These are phyloP conservation scores for Epinephelus malabaricus DNA, from an alignment of 2,797 vertebrate genomes.

Conservation along the genomic window DNA sequence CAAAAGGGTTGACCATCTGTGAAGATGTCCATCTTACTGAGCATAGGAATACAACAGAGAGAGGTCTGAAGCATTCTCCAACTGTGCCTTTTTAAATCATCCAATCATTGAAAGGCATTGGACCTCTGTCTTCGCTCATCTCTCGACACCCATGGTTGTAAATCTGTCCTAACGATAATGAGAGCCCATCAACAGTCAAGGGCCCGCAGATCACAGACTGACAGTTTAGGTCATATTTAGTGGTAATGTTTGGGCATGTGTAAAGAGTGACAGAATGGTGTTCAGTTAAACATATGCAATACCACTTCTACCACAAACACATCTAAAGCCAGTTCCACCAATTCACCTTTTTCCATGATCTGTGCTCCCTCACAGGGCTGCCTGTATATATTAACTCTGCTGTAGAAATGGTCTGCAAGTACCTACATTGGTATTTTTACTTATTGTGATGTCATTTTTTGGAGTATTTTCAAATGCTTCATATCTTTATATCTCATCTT, in stretches of 20 bases:
- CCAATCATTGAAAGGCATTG: slow-evolving; percentile 32
- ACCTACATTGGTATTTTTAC: too few relatives aligned
- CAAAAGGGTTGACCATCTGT: neutral
- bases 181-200: slow-evolving; percentile 50
- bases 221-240: slow-evolving; percentile 37
- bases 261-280: neutral
- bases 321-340: neutral
- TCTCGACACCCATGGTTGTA: slow-evolving; percentile 32
- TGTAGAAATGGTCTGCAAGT: too few relatives aligned
- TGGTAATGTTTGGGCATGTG: neutral
- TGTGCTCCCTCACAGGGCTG: neutral
- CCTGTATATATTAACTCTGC: too few relatives aligned
- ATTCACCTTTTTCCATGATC: neutral
- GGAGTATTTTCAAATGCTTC: too few relatives aligned
- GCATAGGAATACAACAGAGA: neutral
- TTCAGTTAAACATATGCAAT: neutral
- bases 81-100: slow-evolving; percentile 31
- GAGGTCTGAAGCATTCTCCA: neutral
- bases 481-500: too few relatives aligned
- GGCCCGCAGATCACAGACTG: slow-evolving; percentile 40
- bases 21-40: neutral
- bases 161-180: slow-evolving; percentile 58
- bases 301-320: neutral
- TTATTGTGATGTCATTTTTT: too few relatives aligned
- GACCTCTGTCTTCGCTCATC: slow-evolving; percentile 43